Evolutionary conservation across 2,113 vertebrate species (phyloP), one percentile per base, ranked within the genome.

Genomic region (Oreotrochilus melanogaster): DNA sequence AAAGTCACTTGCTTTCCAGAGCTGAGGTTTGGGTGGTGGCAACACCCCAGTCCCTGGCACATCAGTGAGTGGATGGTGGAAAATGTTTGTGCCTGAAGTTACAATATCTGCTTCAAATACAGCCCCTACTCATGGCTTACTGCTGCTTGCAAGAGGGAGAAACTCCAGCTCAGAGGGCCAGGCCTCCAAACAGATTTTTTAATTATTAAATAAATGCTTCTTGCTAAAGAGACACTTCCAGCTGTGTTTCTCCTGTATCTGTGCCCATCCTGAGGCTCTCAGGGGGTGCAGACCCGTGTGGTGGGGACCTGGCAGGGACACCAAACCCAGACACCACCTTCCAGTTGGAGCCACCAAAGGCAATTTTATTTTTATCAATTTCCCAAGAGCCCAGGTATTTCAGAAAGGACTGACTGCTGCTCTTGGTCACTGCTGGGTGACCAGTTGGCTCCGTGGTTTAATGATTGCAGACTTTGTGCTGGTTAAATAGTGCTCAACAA

Each of bases 401-500:
- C 66, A 91, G 91, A 50, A 65, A 18, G 62, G 91, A 35, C 86
- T 70, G 85, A 37, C 76, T 69, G 90, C 78, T 65, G 58, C 75
- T 42, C 11, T 25, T 91, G 91, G 91, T 54, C 37, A 0, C 31
- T 92, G 30, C 78, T 72, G 89, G 47, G 23, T 88, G 92, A 27
- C 75, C 61, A 16, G 65, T 37, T 56, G 6, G 91, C 91, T 65
- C 60, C 1, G 2, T 14, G 92, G 79, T 93, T 84, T 92, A 92
- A 93, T 78, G 86, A 84, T 93, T 89, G 91, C 94, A 69, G 47
- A 47, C 86, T 84, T 25, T 70, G 53, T 42, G 89, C 95, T 89
- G 84, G 83, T 95, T 93, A 95, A 96, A 96, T 67, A 87, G 93
- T 53, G 83, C 94, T 84, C 86, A 69, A 14, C 76, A 69, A 87